phyloP scores from a whole-genome alignment of 2,797 vertebrate species.

The Rhinella marina region DNA sequence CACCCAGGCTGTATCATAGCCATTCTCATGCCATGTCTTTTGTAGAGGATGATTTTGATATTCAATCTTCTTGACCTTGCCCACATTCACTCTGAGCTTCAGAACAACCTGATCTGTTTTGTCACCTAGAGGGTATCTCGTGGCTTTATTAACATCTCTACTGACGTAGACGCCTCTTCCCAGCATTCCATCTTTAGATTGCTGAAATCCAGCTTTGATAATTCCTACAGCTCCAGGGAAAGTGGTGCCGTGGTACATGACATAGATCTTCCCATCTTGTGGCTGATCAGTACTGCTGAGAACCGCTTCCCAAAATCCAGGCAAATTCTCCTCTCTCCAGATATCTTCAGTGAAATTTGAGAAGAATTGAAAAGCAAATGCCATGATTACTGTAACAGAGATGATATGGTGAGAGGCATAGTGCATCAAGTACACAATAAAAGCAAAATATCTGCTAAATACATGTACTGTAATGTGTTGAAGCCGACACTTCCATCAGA shows the following conservation, averaged over 20 bases:
- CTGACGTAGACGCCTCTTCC: constrained; percentile 41
- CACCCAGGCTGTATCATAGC: constrained; percentile 65
- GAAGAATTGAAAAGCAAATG: background rate
- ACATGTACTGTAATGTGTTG: too few relatives aligned
- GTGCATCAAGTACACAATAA: background rate
- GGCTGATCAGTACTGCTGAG: background rate
- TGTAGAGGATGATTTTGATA: constrained; percentile 44
- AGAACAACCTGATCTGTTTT: constrained; percentile 27
- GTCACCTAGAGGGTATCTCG: background rate
- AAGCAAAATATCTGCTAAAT: too few relatives aligned
- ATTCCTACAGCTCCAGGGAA: background rate
- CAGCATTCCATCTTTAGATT: background rate
- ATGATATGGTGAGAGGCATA: background rate
- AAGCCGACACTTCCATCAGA: too few relatives aligned
- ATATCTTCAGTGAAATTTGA: background rate
- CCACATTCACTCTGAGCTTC: constrained; percentile 58
- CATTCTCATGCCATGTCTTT: constrained; percentile 56
- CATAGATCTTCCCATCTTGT: background rate
- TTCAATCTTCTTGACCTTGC: constrained; percentile 62
- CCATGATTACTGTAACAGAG: background rate
- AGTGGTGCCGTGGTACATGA: background rate
- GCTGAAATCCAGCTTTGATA: background rate
- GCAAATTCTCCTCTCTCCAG: constrained; percentile 1
- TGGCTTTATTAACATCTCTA: constrained; percentile 15
- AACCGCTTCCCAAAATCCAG: background rate